phyloP scores from a whole-genome alignment of 30 jellyfish, hydroid and myxozoan genomes.

The Phacellophora camtschatica region DNA sequence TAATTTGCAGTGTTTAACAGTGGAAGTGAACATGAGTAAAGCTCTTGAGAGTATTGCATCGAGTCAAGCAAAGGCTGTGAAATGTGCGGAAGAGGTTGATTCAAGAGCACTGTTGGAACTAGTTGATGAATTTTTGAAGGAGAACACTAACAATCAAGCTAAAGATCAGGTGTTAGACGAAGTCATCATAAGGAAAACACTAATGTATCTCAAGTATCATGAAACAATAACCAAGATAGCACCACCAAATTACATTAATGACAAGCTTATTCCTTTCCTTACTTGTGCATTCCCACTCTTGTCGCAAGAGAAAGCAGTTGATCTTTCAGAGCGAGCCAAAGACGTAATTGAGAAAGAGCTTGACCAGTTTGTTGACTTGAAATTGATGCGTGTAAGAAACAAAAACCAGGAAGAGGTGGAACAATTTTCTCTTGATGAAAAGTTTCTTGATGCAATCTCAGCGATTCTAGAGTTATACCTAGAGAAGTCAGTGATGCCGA shows the following conservation, averaged over 20 bases:
- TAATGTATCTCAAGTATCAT: conserved; percentile 68
- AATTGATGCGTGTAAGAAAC: not conserved
- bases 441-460: conserved; percentile 1
- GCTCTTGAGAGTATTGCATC: conserved; percentile 66
- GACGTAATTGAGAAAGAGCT: conserved; percentile 16
- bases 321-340: not conserved
- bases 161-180: conserved; percentile 32
- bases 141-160: not conserved
- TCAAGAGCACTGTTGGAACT: conserved; percentile 4
- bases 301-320: conserved; percentile 65
- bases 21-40: conserved; percentile 60
- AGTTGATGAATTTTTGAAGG: conserved; percentile 35
- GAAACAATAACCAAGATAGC: conserved; percentile 69
- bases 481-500: not conserved
- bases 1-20: conserved; percentile 58
- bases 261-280: conserved; percentile 76
- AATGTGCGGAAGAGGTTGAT: conserved; percentile 56
- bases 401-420: not conserved
- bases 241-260: conserved; percentile 36
- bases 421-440: not conserved
- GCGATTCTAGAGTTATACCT: not conserved
- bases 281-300: conserved; percentile 88
- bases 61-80: conserved; percentile 64
- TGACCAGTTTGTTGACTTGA: conserved; percentile 9
- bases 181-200: conserved; percentile 41